Conservation (phyloP, 2,888 invertebrate species). For the Minunthozetes semirufus region DNA sequence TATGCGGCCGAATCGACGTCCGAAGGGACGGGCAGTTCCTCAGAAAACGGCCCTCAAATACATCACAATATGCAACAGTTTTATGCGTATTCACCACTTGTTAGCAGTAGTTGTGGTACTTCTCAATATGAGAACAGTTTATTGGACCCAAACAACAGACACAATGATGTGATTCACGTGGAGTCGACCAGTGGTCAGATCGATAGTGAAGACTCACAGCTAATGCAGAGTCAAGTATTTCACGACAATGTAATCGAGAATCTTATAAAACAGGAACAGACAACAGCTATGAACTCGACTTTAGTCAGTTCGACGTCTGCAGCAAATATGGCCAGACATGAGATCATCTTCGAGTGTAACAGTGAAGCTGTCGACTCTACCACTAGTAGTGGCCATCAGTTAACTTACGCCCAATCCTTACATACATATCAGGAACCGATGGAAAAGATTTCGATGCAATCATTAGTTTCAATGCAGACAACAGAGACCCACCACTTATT, state of each 20-base stretch:
- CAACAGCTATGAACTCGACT: constrained; percentile 16
- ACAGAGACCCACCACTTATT: constrained; percentile 21
- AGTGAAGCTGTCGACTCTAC: constrained; percentile 23
- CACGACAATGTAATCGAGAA: constrained; percentile 13
- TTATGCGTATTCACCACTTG: constrained; percentile 33
- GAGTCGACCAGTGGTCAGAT: constrained; percentile 28
- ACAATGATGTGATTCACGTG: constrained; percentile 23
- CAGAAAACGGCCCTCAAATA: not conserved
- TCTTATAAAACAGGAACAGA: constrained; percentile 20
- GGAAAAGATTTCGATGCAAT: constrained; percentile 11
- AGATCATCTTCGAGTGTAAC: constrained; percentile 14
- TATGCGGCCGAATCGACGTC: constrained; percentile 42
- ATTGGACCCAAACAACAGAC: constrained; percentile 7
- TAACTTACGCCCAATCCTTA: not conserved
- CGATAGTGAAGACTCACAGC: not conserved
- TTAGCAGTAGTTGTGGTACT: constrained; percentile 31
- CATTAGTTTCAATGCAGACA: constrained; percentile 9
- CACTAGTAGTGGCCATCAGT: constrained; percentile 12
- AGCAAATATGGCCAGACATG: constrained; percentile 16
- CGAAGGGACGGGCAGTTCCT: constrained; percentile 16
- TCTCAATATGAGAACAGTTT: constrained; percentile 10
- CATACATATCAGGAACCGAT: constrained; percentile 21
- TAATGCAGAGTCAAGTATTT: not conserved
- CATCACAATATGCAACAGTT: constrained; percentile 32
- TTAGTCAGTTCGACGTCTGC: constrained; percentile 15